phyloP scores from a whole-genome alignment of 2,113 vertebrate genomes.

The Drymodes brunneopygia region DNA sequence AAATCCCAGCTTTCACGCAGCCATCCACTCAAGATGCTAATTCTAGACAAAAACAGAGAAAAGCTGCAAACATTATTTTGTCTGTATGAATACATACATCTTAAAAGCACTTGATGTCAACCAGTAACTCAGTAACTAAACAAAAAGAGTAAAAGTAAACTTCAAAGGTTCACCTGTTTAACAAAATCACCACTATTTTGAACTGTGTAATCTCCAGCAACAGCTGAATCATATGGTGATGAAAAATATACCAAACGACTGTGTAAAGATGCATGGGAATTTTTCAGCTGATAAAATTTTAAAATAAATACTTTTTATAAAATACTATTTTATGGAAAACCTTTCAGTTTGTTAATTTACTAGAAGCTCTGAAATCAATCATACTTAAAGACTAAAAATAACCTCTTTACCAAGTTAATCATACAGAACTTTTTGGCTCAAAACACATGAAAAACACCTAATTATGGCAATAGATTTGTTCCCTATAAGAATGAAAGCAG shows the following conservation, averaged over 20 bases:
- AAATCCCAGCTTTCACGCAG: background rate
- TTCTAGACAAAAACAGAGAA: background rate
- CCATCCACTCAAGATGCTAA: background rate
- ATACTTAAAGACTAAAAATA: slow-evolving; percentile 15
- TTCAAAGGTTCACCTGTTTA: background rate
- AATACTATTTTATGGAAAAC: background rate
- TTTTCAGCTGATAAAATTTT: background rate
- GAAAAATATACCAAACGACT: background rate
- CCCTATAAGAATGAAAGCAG: slow-evolving; percentile 29
- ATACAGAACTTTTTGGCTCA: slow-evolving; percentile 33
- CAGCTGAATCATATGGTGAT: background rate
- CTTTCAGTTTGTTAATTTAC: background rate
- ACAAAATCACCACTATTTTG: background rate
- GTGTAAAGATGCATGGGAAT: background rate
- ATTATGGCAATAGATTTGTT: slow-evolving; percentile 48
- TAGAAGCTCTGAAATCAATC: background rate
- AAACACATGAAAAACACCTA: slow-evolving; percentile 48
- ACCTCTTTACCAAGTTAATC: slow-evolving; percentile 38
- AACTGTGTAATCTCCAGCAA: background rate
- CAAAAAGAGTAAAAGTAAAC: background rate
- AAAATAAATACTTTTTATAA: background rate
- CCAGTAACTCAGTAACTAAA: background rate
- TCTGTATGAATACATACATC: rapidly evolving
- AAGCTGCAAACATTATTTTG: background rate
- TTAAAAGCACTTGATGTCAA: background rate